Evolutionary conservation across 2,888 invertebrate genomes (phyloP).

Genomic region (Acanthoscelides obtectus): DNA sequence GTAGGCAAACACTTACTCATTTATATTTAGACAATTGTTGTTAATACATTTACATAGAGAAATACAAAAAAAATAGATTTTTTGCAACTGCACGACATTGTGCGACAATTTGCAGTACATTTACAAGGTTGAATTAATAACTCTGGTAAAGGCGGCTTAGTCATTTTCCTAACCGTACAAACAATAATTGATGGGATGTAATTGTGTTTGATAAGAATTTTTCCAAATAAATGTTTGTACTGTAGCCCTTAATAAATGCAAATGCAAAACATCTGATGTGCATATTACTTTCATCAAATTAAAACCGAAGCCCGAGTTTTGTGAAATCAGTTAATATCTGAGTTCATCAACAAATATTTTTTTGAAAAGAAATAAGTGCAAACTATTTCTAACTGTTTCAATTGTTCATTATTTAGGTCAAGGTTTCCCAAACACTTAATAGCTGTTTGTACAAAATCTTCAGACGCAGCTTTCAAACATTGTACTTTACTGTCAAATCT

Average conservation of each 20-base stretch:
- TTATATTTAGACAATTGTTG: conserved; percentile 19
- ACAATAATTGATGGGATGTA: background rate
- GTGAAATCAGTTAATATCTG: too few relatives aligned
- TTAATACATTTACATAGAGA: conserved; percentile 18
- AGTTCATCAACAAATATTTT: too few relatives aligned
- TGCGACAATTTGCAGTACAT: conserved; percentile 6
- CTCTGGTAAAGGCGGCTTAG: conserved; percentile 4
- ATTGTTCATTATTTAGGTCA: too few relatives aligned
- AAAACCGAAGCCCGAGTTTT: too few relatives aligned
- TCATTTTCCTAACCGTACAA: conserved; percentile 2
- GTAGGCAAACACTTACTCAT: conserved; percentile 10
- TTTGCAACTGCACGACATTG: conserved; percentile 9
- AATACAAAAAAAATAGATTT: conserved; percentile 14
- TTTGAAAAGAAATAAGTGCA: too few relatives aligned
- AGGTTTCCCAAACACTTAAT: too few relatives aligned
- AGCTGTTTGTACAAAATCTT: too few relatives aligned
- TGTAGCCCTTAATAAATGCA: background rate
- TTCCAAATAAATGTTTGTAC: conserved; percentile 6
- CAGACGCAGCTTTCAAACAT: too few relatives aligned
- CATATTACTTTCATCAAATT: too few relatives aligned
- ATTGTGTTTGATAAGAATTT: conserved; percentile 5
- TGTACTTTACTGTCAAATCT: too few relatives aligned
- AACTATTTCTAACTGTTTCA: too few relatives aligned
- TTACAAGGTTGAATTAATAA: conserved; percentile 7
- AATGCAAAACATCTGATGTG: background rate